These are phyloP conservation scores for Euplexia lucipara DNA, from an alignment of 2,888 invertebrate species.

Conservation along the genomic window DNA sequence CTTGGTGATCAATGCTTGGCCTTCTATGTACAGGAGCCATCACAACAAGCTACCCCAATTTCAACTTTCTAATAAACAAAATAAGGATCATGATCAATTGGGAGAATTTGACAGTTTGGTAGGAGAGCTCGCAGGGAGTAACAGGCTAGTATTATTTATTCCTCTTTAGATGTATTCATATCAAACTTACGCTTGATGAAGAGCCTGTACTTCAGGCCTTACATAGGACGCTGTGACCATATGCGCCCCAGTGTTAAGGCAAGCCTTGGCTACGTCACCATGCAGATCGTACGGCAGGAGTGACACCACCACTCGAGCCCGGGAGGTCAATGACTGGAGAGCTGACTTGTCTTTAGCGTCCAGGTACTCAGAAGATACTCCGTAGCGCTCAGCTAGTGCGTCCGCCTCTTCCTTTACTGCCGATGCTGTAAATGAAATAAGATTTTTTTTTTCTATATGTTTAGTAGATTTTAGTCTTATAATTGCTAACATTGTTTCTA, in stretches of 20 bases:
- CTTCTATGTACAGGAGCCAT: no score
- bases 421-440: slow-evolving; percentile 91
- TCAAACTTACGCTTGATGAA: slow-evolving; percentile 93
- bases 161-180: background rate
- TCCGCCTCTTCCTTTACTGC: slow-evolving; percentile 97
- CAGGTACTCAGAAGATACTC: slow-evolving; percentile 95
- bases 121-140: no score
- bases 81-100: no score
- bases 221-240: slow-evolving; percentile 99
- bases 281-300: slow-evolving; percentile 98
- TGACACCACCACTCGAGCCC: slow-evolving; percentile 95
- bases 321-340: slow-evolving; percentile 93
- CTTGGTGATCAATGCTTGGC: no score
- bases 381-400: slow-evolving; percentile 94
- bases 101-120: no score
- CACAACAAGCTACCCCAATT: no score
- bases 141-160: no score
- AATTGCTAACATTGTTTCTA: no score
- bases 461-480: no score
- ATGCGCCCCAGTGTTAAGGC: slow-evolving; percentile 96
- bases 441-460: no score
- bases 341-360: slow-evolving; percentile 95
- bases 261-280: slow-evolving; percentile 95
- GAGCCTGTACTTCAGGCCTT: slow-evolving; percentile 94
- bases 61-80: no score